Conservation (phyloP, 1,140 invertebrate genomes). For the Sipha flava region DNA sequence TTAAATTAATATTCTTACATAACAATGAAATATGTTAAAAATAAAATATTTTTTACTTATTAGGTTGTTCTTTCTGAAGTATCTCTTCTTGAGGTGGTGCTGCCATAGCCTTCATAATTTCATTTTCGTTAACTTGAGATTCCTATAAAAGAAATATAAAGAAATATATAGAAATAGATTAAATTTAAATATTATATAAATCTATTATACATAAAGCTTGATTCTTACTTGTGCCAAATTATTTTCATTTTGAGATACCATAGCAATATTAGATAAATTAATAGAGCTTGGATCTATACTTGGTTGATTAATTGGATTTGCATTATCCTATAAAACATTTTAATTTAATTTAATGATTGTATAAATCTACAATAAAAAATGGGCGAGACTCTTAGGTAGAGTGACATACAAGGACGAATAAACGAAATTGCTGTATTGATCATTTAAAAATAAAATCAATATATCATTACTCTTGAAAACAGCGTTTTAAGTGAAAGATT, state of each 20-base stretch:
- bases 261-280: background rate
- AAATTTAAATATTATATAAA: background rate
- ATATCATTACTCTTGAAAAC: background rate
- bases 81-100: slow-evolving; percentile 7
- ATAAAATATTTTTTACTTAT: background rate
- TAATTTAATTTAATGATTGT: background rate
- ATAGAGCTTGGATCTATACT: background rate
- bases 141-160: background rate
- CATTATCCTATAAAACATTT: background rate
- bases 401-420: too few relatives aligned
- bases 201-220: background rate
- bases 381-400: too few relatives aligned
- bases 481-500: too few relatives aligned
- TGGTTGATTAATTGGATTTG: slow-evolving; percentile 10
- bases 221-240: background rate
- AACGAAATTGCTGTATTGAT: too few relatives aligned
- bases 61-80: background rate
- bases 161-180: background rate
- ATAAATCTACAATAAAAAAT: too few relatives aligned
- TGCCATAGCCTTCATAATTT: slow-evolving; percentile 7
- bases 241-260: background rate
- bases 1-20: background rate
- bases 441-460: background rate
- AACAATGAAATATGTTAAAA: background rate
- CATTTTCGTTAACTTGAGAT: slow-evolving; percentile 2